These are phyloP conservation scores for Glaucopsyche alexis DNA, from an alignment of 2,888 invertebrate species.

Conservation along the genomic window DNA sequence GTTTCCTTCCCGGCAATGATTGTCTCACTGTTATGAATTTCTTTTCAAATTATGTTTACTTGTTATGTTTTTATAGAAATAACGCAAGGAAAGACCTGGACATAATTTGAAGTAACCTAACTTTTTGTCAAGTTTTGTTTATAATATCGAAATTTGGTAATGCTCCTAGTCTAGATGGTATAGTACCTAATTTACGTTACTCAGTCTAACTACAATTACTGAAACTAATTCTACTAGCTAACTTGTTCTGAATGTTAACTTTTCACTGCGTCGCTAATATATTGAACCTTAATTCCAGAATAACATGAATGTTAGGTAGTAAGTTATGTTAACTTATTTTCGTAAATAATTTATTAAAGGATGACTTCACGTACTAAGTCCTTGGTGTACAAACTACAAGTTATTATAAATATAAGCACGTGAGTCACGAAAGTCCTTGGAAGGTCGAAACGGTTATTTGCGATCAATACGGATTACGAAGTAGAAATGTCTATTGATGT, in stretches of 20 bases:
- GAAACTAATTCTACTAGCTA: too few relatives aligned
- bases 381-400: conserved; percentile 9
- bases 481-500: not conserved
- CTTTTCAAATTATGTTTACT: not conserved
- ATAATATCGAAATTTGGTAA: too few relatives aligned
- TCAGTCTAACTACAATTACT: too few relatives aligned
- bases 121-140: too few relatives aligned
- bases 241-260: too few relatives aligned
- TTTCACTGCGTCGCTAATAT: too few relatives aligned
- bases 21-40: not conserved
- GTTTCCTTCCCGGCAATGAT: conserved; percentile 3
- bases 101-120: too few relatives aligned
- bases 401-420: not conserved
- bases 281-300: not conserved
- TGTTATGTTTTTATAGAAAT: not conserved
- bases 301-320: too few relatives aligned
- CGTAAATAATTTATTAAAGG: not conserved
- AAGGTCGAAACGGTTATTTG: conserved; percentile 20
- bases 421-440: conserved; percentile 26
- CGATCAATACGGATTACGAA: conserved; percentile 14
- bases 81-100: not conserved
- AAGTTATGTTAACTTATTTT: not conserved
- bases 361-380: conserved; percentile 2
- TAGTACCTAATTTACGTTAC: too few relatives aligned
- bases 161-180: too few relatives aligned